These are phyloP conservation scores for Emys orbicularis DNA, from an alignment of 2,797 vertebrate species.

Conservation along the genomic window DNA sequence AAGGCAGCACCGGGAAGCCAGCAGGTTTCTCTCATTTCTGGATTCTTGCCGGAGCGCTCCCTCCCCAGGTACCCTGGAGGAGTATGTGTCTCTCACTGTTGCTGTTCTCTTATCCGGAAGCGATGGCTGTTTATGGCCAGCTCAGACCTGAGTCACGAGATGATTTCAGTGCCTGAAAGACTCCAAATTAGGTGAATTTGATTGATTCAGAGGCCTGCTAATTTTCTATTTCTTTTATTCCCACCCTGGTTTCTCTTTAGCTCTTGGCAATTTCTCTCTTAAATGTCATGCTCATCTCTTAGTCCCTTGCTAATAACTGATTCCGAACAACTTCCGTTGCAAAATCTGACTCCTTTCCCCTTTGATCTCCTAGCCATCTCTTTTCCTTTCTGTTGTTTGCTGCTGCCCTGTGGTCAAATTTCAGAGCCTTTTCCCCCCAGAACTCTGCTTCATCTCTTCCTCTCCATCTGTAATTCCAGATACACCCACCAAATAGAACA, in stretches of 20 bases:
- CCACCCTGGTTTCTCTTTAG: neutral
- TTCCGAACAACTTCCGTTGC: neutral
- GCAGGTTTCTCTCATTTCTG: neutral
- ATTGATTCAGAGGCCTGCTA: neutral
- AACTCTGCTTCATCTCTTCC: too few relatives aligned
- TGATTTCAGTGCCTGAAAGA: neutral
- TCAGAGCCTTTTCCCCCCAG: too few relatives aligned
- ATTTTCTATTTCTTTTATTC: neutral
- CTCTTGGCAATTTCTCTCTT: neutral
- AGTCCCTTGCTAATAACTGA: neutral
- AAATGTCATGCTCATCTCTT: neutral
- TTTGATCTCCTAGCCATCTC: neutral
- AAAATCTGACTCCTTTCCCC: neutral
- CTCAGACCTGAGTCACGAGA: neutral
- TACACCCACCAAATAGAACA: neutral
- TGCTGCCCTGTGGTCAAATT: neutral
- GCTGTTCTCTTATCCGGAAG: neutral
- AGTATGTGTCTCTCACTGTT: neutral
- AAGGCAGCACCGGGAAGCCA: neutral
- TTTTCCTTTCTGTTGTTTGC: neutral
- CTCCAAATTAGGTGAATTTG: neutral
- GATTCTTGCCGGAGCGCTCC: neutral
- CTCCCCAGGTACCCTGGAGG: neutral
- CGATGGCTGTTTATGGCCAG: neutral
- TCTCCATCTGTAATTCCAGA: too few relatives aligned